Base-by-base conservation (phyloP, 2,888 invertebrate species). In the Omphaloscelis lunosa region DNA sequence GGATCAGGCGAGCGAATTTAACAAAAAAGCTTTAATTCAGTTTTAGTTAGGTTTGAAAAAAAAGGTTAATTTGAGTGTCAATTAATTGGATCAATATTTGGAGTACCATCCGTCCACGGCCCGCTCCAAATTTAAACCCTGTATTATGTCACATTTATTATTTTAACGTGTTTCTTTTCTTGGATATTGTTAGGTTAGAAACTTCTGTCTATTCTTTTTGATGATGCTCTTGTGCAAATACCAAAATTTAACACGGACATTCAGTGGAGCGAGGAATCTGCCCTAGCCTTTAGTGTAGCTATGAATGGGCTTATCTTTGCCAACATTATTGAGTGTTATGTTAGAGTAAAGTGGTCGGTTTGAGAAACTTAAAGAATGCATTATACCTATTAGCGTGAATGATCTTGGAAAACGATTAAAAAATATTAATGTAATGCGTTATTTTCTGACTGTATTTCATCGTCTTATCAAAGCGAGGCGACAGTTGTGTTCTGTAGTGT, bases 241-340 rank as follows among this genome's bases (percentile, higher is more conserved):
- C 86, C 86, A 85, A 88, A 88, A 87, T 87, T 88, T 86, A 81
- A 83, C 86, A 85, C 83, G 83, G 85, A 88, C 85, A 88, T 85
- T 87, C 83, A 80, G 77, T 82, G 80, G 70, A 82, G 87, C 87
- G 83, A 74, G 87, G 81, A 86, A 81, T 87, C 80, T 88, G 78
- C 79, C 71, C 78, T 77, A 77, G 72, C 79, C 66, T 80, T 72
- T 76, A 63, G 53, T 53, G 82, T 66, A 53, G 75, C 77, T 81
- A 77, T 83, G 86, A 79, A 56, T 66, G 75, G 51, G 78, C 72
- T 83, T 85, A 86, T 86, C 78, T 80, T 80, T 75, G 23, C 67
- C 72, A 62, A 76, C 59, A 72, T 62, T 79, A 82, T 75, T 80
- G 77, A 79, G 79, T 85, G 77, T 80, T 73, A 76, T 74, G n/a